A percentile compares a stretch with the other conserved stretches of the same genome.
Evolutionary conservation across 92 coral and sea anemone species (phyloP).

Genomic region (Micromussa lordhowensis): DNA sequence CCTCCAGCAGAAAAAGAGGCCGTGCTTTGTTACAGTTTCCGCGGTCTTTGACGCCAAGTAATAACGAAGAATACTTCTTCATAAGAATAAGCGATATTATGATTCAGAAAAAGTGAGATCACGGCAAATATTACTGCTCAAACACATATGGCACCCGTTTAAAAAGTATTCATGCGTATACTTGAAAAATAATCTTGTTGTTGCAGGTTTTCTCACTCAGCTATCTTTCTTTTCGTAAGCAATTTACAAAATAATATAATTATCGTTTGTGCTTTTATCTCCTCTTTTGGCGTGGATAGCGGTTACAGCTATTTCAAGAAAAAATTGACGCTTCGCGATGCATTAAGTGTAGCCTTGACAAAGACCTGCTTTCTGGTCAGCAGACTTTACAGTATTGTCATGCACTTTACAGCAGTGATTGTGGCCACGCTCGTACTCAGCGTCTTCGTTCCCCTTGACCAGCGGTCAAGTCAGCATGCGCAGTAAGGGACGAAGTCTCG

Average conservation of each 20-base stretch:
- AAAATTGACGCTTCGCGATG: not conserved
- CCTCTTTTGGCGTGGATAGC: no score
- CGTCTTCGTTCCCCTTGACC: no score
- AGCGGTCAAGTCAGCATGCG: no score
- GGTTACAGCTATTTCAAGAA: no score
- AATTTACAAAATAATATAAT: no score
- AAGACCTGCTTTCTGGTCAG: conserved; percentile 28
- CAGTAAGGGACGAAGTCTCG: no score
- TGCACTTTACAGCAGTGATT: not conserved
- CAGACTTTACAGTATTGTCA: not conserved
- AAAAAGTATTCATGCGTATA: conserved; percentile 25
- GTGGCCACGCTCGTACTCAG: no score
- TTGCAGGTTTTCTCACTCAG: not conserved
- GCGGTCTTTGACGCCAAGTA: not conserved
- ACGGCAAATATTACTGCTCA: conserved; percentile 25
- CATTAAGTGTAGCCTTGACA: conserved; percentile 16
- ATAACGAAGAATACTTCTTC: not conserved
- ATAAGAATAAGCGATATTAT: not conserved
- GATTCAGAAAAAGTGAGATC: conserved; percentile 47
- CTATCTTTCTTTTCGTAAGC: no score
- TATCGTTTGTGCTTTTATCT: no score
- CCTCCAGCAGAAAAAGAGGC: not conserved
- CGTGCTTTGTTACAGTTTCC: not conserved
- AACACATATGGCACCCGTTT: conserved; percentile 32
- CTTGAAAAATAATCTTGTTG: not conserved